Percentiles rank a stretch among this genome's conserved stretches.
Evolutionary conservation across 2,113 vertebrate genomes (phyloP).

Genomic region (Cairina moschata): DNA sequence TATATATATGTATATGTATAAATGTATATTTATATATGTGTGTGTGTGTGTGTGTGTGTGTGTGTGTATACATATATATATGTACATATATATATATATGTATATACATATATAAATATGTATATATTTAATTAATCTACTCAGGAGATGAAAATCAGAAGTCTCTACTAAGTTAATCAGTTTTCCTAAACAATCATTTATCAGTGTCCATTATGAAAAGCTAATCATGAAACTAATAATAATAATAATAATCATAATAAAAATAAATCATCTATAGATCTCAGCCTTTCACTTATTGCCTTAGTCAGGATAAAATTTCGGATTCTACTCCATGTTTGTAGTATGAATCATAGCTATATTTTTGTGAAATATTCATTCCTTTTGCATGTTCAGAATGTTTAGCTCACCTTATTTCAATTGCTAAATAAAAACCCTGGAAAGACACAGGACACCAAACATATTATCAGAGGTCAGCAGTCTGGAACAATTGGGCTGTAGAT

Average conservation of each 20-base stretch:
- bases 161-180: background rate
- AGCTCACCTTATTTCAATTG: background rate
- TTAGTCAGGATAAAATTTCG: background rate
- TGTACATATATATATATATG: too few relatives aligned
- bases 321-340: background rate
- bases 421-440: background rate
- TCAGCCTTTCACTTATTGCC: background rate
- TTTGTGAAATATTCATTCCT: background rate
- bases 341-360: background rate
- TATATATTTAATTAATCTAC: background rate
- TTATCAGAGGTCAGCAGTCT: background rate
- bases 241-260: background rate
- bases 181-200: background rate
- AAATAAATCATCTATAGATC: background rate
- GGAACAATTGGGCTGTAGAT: background rate
- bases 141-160: background rate
- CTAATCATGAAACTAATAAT: background rate
- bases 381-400: background rate
- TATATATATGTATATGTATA: too few relatives aligned
- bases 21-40: too few relatives aligned
- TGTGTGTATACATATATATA: too few relatives aligned
- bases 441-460: background rate
- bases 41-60: too few relatives aligned
- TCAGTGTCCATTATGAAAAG: background rate
- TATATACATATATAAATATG: too few relatives aligned